Evolutionary conservation across 2,888 invertebrate genomes (phyloP).

Genomic region (Amiota minor): DNA sequence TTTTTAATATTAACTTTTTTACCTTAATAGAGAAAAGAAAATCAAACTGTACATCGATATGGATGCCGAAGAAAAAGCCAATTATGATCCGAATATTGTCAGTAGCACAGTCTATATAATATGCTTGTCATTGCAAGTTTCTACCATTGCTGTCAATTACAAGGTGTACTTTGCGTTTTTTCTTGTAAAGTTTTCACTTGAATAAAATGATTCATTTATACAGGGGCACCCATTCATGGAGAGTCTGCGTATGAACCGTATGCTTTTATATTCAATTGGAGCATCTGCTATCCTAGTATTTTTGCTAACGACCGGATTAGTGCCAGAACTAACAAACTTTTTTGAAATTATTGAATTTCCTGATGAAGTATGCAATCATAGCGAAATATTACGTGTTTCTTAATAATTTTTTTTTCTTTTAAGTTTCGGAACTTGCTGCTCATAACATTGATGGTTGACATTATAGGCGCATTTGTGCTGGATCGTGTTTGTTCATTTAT

Average conservation of each 20-base stretch:
- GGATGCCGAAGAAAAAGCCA: constrained; percentile 82
- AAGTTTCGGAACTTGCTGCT: constrained; percentile 93
- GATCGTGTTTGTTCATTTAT: constrained; percentile 90
- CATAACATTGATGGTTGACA: constrained; percentile 87
- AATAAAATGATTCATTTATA: constrained; percentile 70
- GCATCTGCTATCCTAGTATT: constrained; percentile 88
- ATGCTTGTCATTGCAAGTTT: constrained; percentile 96
- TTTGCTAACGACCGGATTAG: constrained; percentile 86
- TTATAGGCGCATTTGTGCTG: constrained; percentile 86
- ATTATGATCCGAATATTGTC: constrained; percentile 93
- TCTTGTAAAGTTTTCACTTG: neutral
- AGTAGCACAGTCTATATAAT: constrained; percentile 99
- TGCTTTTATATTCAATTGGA: constrained; percentile 91
- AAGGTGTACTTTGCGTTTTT: constrained; percentile 78
- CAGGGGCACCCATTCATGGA: constrained; percentile 99
- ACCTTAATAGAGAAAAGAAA: constrained; percentile 75
- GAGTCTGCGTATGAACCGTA: constrained; percentile 91
- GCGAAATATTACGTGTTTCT: neutral
- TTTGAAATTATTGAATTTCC: constrained; percentile 98
- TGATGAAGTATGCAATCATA: constrained; percentile 81
- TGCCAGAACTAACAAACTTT: constrained; percentile 89
- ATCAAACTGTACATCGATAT: constrained; percentile 77
- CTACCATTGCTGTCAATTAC: constrained; percentile 99
- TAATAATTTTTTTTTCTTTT: constrained; percentile 66
- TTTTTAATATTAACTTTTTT: neutral